Conservation (phyloP, 2,113 vertebrate species). For the Perognathus longimembris region DNA sequence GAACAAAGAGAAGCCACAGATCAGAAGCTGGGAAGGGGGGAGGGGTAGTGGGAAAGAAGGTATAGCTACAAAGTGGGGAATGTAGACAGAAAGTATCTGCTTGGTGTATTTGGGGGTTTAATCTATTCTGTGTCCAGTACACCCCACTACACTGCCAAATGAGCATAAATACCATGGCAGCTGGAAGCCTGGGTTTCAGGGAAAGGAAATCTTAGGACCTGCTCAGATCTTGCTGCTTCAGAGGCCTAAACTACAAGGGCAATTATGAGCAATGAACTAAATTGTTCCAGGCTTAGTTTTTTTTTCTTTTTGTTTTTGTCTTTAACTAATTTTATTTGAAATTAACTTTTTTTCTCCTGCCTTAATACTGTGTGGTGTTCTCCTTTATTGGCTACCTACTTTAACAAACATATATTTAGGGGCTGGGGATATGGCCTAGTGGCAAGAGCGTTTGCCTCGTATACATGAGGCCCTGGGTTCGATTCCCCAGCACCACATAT, state of each 20-base stretch:
- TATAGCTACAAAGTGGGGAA: background rate
- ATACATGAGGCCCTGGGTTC: too few species aligned
- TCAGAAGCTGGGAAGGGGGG: background rate
- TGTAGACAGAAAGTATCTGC: background rate
- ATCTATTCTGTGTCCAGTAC: background rate
- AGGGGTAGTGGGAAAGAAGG: background rate
- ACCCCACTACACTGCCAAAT: background rate
- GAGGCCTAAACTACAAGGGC: background rate
- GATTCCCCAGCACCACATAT: too few species aligned
- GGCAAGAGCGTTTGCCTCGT: too few species aligned
- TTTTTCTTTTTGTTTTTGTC: too few species aligned
- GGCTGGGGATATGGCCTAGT: too few species aligned
- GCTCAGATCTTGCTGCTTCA: background rate
- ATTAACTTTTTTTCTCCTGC: too few species aligned
- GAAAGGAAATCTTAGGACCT: background rate
- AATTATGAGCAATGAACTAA: background rate
- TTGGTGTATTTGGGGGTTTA: background rate
- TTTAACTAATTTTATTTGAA: too few species aligned
- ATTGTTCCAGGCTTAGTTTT: background rate
- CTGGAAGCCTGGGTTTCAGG: background rate
- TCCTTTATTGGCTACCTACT: too few species aligned
- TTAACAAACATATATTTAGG: too few species aligned
- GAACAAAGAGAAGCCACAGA: constrained; percentile 21
- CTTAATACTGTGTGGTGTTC: too few species aligned
- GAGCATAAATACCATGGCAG: background rate